A percentile compares a stretch with the other conserved stretches of the same genome.
phyloP scores from a whole-genome alignment of 1,140 invertebrate species.

The Muscidifurax raptorellus region DNA sequence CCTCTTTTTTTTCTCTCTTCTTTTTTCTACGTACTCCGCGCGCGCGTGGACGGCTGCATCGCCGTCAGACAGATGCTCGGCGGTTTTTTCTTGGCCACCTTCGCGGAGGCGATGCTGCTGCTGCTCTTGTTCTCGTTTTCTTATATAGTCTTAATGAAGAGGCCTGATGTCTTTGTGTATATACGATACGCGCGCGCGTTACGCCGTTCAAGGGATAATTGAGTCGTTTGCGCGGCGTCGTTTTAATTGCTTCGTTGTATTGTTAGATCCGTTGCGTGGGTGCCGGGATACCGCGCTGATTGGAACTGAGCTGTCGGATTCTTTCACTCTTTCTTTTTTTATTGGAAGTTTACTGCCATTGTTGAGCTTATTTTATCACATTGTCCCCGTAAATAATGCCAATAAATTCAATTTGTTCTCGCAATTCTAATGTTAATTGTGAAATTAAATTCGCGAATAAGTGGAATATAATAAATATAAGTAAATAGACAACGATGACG shows the following conservation, averaged over 20 bases:
- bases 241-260: constrained; percentile 21
- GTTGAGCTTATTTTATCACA: neutral
- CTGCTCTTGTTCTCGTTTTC: neutral
- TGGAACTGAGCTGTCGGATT: neutral
- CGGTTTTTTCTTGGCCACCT: neutral
- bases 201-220: neutral
- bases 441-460: no score
- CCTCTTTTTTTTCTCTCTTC: constrained; percentile 7
- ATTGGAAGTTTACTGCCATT: neutral
- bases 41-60: neutral
- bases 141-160: constrained; percentile 39
- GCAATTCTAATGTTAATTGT: no score
- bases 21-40: neutral
- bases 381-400: no score
- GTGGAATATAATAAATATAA: no score
- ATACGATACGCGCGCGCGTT: neutral
- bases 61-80: neutral
- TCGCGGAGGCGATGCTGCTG: neutral
- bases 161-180: no score
- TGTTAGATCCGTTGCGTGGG: neutral
- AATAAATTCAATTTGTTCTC: no score
- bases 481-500: neutral
- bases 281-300: neutral
- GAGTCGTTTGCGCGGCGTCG: neutral
- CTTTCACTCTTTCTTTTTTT: neutral